A percentile compares a stretch with the other conserved stretches of the same genome.
Conservation (phyloP, 2,888 invertebrate species). For the Rotaria magnacalcarata region DNA sequence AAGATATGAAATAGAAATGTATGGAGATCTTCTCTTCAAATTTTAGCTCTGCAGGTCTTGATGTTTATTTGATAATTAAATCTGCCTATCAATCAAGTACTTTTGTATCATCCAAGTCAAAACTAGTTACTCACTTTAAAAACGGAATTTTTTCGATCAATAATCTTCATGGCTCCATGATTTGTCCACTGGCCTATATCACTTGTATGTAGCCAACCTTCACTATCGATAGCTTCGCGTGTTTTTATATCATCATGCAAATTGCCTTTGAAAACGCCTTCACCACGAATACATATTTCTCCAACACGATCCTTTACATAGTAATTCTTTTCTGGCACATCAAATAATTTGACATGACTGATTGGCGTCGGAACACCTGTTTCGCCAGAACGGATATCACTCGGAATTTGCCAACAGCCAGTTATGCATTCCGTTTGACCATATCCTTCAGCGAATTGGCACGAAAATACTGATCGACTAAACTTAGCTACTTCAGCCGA, state of each 20-base stretch:
- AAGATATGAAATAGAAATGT: too few species aligned
- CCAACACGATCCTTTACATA: conserved; percentile 50
- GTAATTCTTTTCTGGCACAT: conserved; percentile 91
- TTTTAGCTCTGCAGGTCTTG: too few species aligned
- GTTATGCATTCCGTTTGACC: conserved; percentile 60
- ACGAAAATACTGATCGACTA: conserved; percentile 56
- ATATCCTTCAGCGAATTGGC: conserved; percentile 57
- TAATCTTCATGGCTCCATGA: conserved; percentile 39
- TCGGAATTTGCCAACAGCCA: background rate
- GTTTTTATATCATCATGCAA: conserved; percentile 80
- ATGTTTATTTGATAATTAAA: too few species aligned
- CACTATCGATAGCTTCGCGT: conserved; percentile 65
- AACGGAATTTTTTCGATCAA: conserved; percentile 39
- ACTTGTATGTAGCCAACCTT: conserved; percentile 45
- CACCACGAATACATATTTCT: conserved; percentile 81
- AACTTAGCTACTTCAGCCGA: conserved; percentile 72
- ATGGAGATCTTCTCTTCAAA: too few species aligned
- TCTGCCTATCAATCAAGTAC: too few species aligned
- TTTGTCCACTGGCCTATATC: conserved; percentile 38
- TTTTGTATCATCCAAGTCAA: too few species aligned
- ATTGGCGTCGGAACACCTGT: conserved; percentile 94
- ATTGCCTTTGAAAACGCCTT: conserved; percentile 68
- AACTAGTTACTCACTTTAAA: too few species aligned
- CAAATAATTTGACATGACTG: conserved; percentile 85
- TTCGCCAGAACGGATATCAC: conserved; percentile 63